Percentiles rank a stretch among this genome's conserved stretches.
phyloP scores from a whole-genome alignment of 2,888 invertebrate species.

The Eurois occulta region DNA sequence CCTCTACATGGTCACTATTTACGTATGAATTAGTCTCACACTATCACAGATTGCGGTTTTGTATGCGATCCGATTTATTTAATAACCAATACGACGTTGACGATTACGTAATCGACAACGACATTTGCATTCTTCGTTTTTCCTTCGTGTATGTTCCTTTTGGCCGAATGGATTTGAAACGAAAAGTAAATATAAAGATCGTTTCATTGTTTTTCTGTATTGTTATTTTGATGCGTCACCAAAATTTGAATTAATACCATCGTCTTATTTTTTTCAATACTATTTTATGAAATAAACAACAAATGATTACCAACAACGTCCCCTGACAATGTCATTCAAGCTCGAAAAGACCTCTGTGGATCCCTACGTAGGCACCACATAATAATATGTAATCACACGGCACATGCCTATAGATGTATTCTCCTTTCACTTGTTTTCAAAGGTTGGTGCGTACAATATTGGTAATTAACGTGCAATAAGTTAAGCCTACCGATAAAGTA shows the following conservation, averaged over 20 bases:
- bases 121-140: neutral
- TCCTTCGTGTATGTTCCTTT: neutral
- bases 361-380: neutral
- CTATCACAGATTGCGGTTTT: constrained; percentile 19
- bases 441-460: neutral
- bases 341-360: neutral
- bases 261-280: neutral
- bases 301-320: neutral
- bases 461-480: neutral
- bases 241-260: neutral
- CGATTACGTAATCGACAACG: neutral
- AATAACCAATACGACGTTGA: neutral
- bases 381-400: no score
- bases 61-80: constrained; percentile 16
- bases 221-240: neutral
- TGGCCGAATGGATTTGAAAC: neutral
- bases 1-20: constrained; percentile 1
- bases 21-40: neutral
- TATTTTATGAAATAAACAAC: neutral
- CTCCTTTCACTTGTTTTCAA: constrained; percentile 1
- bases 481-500: neutral
- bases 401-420: neutral
- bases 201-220: neutral
- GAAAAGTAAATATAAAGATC: neutral
- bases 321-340: neutral